Conservation (phyloP, 1,140 invertebrate genomes). For the Drosophila virilis region DNA sequence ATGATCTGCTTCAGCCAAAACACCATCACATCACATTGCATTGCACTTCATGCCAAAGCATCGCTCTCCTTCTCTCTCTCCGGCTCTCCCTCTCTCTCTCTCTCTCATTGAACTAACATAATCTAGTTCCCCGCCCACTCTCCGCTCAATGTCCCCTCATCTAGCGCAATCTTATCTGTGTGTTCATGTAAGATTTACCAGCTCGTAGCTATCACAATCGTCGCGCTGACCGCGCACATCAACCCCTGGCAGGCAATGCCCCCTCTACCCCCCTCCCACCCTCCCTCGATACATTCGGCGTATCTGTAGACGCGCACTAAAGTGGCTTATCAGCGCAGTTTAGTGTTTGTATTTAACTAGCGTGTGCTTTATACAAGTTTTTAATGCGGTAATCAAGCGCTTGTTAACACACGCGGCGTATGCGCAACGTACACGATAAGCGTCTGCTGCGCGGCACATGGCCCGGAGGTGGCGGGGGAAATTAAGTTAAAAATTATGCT, state of each 20-base stretch:
- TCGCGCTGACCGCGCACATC: conserved; percentile 28
- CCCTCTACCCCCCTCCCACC: not conserved
- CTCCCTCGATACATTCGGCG: no score
- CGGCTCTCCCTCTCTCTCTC: not conserved
- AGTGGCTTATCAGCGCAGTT: conserved; percentile 34
- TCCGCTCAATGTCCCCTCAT: not conserved
- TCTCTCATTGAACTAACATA: not conserved
- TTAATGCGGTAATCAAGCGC: conserved; percentile 79
- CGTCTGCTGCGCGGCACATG: not conserved
- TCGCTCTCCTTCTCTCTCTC: not conserved
- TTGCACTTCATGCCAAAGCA: no score
- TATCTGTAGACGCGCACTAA: conserved; percentile 9
- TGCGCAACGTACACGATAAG: conserved; percentile 62
- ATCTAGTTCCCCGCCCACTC: not conserved
- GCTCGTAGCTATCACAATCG: conserved; percentile 30
- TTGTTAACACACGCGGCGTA: conserved; percentile 73
- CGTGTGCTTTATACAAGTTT: conserved; percentile 43
- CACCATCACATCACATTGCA: no score
- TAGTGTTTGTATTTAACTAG: conserved; percentile 57
- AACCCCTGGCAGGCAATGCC: not conserved
- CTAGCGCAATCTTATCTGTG: conserved; percentile 56
- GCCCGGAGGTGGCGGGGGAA: not conserved
- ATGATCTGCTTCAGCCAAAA: no score
- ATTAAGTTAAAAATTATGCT: conserved; percentile 55
- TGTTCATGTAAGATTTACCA: conserved; percentile 61